Percentiles rank a stretch among this genome's conserved stretches.
phyloP scores from a whole-genome alignment of 1,140 invertebrate species.

The Linepithema humile region DNA sequence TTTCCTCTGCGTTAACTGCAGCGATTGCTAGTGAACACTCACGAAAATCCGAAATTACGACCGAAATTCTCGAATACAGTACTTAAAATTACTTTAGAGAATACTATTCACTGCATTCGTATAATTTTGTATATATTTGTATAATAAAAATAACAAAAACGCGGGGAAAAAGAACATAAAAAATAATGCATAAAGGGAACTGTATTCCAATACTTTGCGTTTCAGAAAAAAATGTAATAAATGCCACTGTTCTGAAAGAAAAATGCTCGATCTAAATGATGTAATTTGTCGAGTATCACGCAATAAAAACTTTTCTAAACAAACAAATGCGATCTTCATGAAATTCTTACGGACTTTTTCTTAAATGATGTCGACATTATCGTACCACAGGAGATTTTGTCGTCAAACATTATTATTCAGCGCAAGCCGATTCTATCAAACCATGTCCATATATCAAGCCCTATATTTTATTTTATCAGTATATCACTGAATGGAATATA shows the following conservation, averaged over 20 bases:
- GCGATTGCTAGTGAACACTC: neutral
- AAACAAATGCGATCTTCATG: constrained; percentile 3
- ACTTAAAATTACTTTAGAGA: constrained; percentile 2
- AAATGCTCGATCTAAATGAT: constrained; percentile 6
- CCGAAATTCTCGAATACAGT: neutral
- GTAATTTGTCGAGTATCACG: constrained; percentile 9
- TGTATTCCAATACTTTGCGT: no score
- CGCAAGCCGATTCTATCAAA: constrained; percentile 16
- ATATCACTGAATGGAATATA: neutral
- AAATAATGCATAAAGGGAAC: neutral
- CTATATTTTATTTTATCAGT: constrained; percentile 23
- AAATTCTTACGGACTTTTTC: constrained; percentile 14
- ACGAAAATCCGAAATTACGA: neutral
- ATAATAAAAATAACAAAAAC: constrained; percentile 3
- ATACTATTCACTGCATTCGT: neutral
- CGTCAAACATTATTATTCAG: constrained; percentile 31
- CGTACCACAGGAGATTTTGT: constrained; percentile 12
- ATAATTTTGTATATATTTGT: neutral
- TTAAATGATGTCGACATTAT: neutral
- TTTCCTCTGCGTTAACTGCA: neutral
- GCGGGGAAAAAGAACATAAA: neutral
- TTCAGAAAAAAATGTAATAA: no score
- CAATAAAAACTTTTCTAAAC: neutral
- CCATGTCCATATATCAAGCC: neutral
- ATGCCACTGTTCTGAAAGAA: neutral